Evolutionary conservation across 2,797 vertebrate genomes (phyloP).

Genomic region (Acanthopagrus latus): DNA sequence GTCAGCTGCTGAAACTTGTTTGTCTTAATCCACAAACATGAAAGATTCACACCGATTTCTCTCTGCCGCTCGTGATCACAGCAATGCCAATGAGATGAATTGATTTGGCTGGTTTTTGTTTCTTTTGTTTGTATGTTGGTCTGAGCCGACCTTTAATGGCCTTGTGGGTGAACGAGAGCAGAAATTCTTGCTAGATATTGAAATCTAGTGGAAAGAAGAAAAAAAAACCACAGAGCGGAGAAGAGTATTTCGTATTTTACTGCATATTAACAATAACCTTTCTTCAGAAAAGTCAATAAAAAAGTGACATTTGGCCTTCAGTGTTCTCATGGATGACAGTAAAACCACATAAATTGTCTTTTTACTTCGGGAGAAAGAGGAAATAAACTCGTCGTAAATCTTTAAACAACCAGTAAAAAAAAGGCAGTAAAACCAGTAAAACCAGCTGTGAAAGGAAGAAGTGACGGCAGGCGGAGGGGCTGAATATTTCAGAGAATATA

Average conservation of each 20-base stretch:
- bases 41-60: background rate
- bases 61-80: background rate
- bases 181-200: background rate
- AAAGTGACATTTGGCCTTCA: constrained; percentile 9
- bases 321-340: background rate
- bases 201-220: background rate
- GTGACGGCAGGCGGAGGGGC: background rate
- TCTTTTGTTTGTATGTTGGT: background rate
- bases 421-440: background rate
- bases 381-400: constrained; percentile 12
- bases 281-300: constrained; percentile 7
- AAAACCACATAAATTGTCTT: constrained; percentile 3
- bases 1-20: background rate
- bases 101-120: background rate
- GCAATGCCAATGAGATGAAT: background rate
- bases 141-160: background rate
- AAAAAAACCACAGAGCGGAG: background rate
- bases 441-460: constrained; percentile 3
- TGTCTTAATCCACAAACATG: background rate
- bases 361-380: background rate
- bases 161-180: background rate
- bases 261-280: background rate
- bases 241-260: background rate
- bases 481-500: constrained; percentile 2
- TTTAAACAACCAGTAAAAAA: background rate